phyloP scores from a whole-genome alignment of 2,113 vertebrate species.

The Mirza zaza region DNA sequence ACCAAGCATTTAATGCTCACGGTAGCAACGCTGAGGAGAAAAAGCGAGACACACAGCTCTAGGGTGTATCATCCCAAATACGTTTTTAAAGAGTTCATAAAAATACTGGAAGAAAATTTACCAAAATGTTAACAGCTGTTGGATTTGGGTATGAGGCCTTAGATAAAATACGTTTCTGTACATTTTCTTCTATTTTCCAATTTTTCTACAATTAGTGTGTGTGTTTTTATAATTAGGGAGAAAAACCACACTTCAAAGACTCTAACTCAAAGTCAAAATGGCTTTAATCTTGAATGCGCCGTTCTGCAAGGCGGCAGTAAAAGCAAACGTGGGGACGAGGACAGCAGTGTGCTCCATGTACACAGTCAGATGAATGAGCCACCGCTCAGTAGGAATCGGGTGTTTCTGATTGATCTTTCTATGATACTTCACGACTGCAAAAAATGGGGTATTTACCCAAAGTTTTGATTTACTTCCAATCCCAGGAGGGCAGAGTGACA shows the following conservation, averaged over 20 bases:
- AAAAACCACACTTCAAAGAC: conserved; percentile 60
- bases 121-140: not conserved
- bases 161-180: conserved; percentile 28
- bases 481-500: not conserved
- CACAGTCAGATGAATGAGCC: not conserved
- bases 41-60: not conserved
- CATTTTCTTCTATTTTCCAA: conserved; percentile 46
- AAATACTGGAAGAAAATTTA: not conserved
- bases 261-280: conserved; percentile 56
- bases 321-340: not conserved
- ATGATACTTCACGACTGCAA: not conserved
- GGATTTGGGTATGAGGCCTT: not conserved
- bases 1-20: not conserved
- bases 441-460: not conserved
- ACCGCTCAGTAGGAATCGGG: not conserved
- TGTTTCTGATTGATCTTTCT: not conserved
- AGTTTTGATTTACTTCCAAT: not conserved
- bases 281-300: conserved; percentile 53
- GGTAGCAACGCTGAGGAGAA: not conserved
- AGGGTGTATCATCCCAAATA: not conserved
- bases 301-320: not conserved
- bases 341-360: fast-evolving
- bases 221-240: conserved; percentile 55
- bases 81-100: not conserved
- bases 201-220: conserved; percentile 57